Percentiles rank a stretch among this genome's conserved stretches.
Evolutionary conservation across 2,888 invertebrate genomes (phyloP).

Genomic region (Archips crataeganus): DNA sequence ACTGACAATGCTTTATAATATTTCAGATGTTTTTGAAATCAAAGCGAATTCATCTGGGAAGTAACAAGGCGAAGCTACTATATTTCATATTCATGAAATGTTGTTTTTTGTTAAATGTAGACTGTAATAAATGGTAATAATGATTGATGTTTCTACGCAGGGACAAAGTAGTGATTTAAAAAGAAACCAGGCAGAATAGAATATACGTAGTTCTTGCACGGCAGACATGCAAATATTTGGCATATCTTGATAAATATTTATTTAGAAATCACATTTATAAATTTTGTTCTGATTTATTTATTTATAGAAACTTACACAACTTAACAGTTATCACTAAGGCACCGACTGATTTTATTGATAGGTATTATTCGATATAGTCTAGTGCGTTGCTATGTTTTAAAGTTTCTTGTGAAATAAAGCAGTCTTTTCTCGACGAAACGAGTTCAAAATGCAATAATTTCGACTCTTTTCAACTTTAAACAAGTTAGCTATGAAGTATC

Average conservation of each 20-base stretch:
- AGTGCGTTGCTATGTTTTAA: not conserved
- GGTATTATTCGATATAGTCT: too few species aligned
- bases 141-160: too few species aligned
- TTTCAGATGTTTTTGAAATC: conserved; percentile 11
- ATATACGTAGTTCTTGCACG: too few species aligned
- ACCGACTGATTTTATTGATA: too few species aligned
- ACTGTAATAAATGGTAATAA: too few species aligned
- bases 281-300: too few species aligned
- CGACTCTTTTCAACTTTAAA: conserved; percentile 14
- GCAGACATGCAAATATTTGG: too few species aligned
- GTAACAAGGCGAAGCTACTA: not conserved
- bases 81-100: not conserved
- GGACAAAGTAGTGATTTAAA: too few species aligned
- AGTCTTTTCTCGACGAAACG: not conserved
- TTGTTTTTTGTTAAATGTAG: not conserved
- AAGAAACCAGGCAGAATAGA: too few species aligned
- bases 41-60: conserved; percentile 2
- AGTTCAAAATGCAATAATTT: not conserved
- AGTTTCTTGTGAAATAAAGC: not conserved
- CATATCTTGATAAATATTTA: not conserved
- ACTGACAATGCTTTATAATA: conserved; percentile 24
- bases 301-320: too few species aligned
- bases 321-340: too few species aligned
- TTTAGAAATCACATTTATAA: not conserved
- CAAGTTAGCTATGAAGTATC: too few species aligned